phyloP scores from a whole-genome alignment of 2,888 invertebrate species.

The Epiblema foenella region DNA sequence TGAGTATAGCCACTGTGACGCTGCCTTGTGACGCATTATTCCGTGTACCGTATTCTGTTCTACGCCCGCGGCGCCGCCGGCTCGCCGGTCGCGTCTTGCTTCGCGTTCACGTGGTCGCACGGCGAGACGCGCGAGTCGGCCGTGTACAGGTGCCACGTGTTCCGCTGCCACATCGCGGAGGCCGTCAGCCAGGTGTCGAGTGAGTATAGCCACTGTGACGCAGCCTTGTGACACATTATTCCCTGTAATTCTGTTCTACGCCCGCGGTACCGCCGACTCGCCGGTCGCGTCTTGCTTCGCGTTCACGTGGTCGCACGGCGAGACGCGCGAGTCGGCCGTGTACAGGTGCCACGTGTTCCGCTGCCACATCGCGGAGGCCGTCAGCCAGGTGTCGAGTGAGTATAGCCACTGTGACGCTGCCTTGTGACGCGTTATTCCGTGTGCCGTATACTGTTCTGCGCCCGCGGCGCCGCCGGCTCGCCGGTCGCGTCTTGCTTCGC shows the following conservation, averaged over 20 bases:
- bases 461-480: too few relatives aligned
- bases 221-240: constrained; percentile 93
- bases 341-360: constrained; percentile 98
- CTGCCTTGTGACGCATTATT: constrained; percentile 94
- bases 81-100: constrained; percentile 95
- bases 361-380: too few relatives aligned
- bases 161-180: constrained; percentile 93
- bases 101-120: constrained; percentile 99
- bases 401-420: too few relatives aligned
- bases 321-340: constrained; percentile 93
- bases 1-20: constrained; percentile 78
- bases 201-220: constrained; percentile 61
- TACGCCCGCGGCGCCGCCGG: constrained; percentile 95
- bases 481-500: too few relatives aligned
- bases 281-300: constrained; percentile 98
- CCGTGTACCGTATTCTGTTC: constrained; percentile 96
- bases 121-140: constrained; percentile 95
- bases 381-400: too few relatives aligned
- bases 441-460: constrained; percentile 95
- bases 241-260: constrained; percentile 97
- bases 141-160: constrained; percentile 98
- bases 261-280: constrained; percentile 93
- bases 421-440: constrained; percentile 96
- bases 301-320: constrained; percentile 98
- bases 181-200: constrained; percentile 4